Evolutionary conservation across 1,140 invertebrate species (phyloP).

Genomic region (Aethina tumida): DNA sequence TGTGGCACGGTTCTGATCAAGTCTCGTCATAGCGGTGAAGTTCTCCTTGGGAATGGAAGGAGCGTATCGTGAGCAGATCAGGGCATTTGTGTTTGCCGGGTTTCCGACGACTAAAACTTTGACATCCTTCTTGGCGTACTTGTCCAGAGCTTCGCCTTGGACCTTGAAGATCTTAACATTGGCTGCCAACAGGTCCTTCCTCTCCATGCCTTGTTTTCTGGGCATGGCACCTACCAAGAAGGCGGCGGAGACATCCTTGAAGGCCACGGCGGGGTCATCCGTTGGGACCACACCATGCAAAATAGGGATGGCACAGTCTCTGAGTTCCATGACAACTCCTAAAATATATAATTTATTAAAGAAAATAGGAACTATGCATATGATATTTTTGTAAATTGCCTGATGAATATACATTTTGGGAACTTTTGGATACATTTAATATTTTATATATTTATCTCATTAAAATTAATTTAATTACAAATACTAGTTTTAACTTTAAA

Average conservation of each 20-base stretch:
- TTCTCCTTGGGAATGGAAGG: slow-evolving; percentile 94
- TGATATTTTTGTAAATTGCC: no score
- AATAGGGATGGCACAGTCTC: slow-evolving; percentile 92
- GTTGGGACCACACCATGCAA: slow-evolving; percentile 78
- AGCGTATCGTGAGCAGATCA: slow-evolving; percentile 94
- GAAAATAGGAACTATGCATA: no score
- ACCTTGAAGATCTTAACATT: slow-evolving; percentile 99
- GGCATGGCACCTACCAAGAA: slow-evolving; percentile 99
- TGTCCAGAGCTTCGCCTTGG: slow-evolving; percentile 86
- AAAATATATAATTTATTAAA: no score
- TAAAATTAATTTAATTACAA: no score
- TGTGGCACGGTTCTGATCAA: slow-evolving; percentile 95
- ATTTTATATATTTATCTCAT: no score
- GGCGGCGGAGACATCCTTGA: slow-evolving; percentile 94
- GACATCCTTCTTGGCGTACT: slow-evolving; percentile 87
- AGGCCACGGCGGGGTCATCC: slow-evolving; percentile 77
- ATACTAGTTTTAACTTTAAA: no score
- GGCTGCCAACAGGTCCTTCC: slow-evolving; percentile 89
- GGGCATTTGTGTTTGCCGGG: slow-evolving; percentile 98
- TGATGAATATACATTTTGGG: no score
- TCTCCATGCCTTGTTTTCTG: slow-evolving; percentile 93
- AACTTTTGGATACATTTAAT: no score
- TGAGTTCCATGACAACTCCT: slow-evolving; percentile 96
- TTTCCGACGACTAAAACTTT: slow-evolving; percentile 98
- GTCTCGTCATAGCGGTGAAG: slow-evolving; percentile 95